These are phyloP conservation scores for Ceratitis capitata DNA, from an alignment of 1,140 invertebrate species.

Conservation along the genomic window DNA sequence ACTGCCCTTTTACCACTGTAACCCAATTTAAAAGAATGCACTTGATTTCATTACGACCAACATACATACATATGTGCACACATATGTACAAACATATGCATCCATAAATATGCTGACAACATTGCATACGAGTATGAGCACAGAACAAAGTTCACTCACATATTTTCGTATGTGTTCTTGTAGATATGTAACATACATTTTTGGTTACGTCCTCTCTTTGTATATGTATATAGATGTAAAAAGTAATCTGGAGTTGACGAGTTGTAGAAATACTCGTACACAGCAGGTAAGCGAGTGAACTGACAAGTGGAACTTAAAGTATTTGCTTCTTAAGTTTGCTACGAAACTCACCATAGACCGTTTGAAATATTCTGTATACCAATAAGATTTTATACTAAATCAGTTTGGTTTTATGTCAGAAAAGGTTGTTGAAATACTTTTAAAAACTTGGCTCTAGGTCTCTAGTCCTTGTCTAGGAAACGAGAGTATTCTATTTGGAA, in stretches of 20 bases:
- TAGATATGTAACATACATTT: not conserved
- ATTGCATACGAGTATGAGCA: not conserved
- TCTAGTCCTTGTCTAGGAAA: too few relatives aligned
- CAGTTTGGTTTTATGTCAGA: too few relatives aligned
- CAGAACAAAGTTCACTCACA: not conserved
- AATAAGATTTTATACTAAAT: too few relatives aligned
- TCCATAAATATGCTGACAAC: slow-evolving; percentile 11
- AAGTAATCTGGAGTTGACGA: not conserved
- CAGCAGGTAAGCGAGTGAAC: not conserved
- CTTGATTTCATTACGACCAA: not conserved
- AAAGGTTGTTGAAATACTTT: too few relatives aligned
- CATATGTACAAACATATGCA: not conserved
- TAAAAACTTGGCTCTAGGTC: too few relatives aligned
- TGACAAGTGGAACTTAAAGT: slow-evolving; percentile 10
- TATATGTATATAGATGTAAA: not conserved
- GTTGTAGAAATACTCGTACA: not conserved
- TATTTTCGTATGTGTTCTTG: not conserved
- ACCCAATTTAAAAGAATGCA: slow-evolving; percentile 11
- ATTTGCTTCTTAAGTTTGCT: slow-evolving; percentile 58
- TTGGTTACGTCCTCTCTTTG: not conserved
- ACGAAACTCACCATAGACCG: not conserved
- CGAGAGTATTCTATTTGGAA: too few relatives aligned
- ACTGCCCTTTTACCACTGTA: not conserved
- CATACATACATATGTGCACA: not conserved
- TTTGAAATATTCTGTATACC: not conserved